Percentiles rank a stretch among this genome's conserved stretches.
Evolutionary conservation across 2,888 invertebrate species (phyloP).

Genomic region (Xanthia togata): DNA sequence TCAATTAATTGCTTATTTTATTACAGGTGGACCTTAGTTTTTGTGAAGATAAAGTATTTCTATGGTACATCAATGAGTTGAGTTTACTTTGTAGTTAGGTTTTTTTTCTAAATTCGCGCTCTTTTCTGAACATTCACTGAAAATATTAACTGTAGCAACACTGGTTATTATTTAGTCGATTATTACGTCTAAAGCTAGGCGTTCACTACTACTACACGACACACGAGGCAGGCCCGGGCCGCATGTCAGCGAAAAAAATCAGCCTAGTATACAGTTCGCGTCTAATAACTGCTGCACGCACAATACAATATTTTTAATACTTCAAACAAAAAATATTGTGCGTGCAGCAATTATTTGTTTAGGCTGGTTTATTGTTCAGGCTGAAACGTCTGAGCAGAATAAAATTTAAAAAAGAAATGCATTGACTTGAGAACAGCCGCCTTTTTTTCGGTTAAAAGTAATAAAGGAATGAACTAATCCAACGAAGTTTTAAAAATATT

Average conservation of each 20-base stretch:
- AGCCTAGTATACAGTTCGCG: too few relatives aligned
- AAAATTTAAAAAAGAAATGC: too few relatives aligned
- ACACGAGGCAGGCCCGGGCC: accelerated
- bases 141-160: slow-evolving; percentile 25
- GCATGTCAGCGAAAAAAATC: neutral
- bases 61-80: neutral
- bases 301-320: too few relatives aligned
- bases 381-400: too few relatives aligned
- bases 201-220: neutral
- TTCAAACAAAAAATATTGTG: too few relatives aligned
- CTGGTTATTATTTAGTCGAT: slow-evolving; percentile 7
- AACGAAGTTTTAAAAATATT: too few relatives aligned
- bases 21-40: neutral
- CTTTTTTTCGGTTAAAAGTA: too few relatives aligned
- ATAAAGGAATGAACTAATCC: too few relatives aligned
- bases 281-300: too few relatives aligned
- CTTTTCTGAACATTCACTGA: neutral
- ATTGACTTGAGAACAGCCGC: too few relatives aligned
- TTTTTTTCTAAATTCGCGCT: slow-evolving; percentile 1
- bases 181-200: neutral
- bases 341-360: too few relatives aligned
- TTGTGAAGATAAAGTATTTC: neutral
- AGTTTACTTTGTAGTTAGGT: neutral
- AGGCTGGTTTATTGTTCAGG: too few relatives aligned
- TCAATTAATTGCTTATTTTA: neutral